These are phyloP conservation scores for Seladonia tumulorum DNA, from an alignment of 2,888 invertebrate species.

Conservation along the genomic window DNA sequence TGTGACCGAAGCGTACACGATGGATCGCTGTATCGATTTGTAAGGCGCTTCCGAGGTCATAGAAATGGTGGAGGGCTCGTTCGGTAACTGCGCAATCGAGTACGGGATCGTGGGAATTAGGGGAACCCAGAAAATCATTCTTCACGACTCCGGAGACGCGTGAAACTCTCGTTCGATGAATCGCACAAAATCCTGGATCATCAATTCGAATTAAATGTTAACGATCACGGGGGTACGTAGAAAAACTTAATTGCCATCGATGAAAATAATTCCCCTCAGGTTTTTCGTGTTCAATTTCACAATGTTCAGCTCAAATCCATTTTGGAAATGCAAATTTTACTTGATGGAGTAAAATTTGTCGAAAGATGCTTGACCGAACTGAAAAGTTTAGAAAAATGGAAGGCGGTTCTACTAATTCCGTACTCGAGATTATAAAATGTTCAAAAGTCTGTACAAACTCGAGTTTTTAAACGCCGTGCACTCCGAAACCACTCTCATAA, in stretches of 20 bases:
- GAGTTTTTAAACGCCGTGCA: background rate
- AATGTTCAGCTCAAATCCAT: background rate
- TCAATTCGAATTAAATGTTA: background rate
- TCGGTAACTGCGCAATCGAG: background rate
- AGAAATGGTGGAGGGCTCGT: constrained; percentile 33
- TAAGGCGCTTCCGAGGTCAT: constrained; percentile 29
- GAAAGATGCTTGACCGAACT: background rate
- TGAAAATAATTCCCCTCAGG: background rate
- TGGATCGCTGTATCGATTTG: constrained; percentile 53
- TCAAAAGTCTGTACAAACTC: constrained; percentile 31
- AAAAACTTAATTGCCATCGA: background rate
- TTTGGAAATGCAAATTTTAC: background rate
- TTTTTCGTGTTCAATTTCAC: background rate
- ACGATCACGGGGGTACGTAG: background rate
- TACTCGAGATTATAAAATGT: constrained; percentile 32
- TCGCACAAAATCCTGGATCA: background rate
- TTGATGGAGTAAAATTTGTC: background rate
- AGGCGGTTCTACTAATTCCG: background rate
- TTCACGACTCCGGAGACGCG: background rate
- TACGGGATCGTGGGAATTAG: background rate
- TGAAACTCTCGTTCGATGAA: background rate
- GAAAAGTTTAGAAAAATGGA: background rate
- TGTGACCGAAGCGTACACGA: constrained; percentile 64
- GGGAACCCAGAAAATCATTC: background rate
- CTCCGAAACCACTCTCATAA: background rate